Evolutionary conservation across 2,113 vertebrate species (phyloP), one percentile per base, ranked within the genome.

Genomic region (Grallaria varia): DNA sequence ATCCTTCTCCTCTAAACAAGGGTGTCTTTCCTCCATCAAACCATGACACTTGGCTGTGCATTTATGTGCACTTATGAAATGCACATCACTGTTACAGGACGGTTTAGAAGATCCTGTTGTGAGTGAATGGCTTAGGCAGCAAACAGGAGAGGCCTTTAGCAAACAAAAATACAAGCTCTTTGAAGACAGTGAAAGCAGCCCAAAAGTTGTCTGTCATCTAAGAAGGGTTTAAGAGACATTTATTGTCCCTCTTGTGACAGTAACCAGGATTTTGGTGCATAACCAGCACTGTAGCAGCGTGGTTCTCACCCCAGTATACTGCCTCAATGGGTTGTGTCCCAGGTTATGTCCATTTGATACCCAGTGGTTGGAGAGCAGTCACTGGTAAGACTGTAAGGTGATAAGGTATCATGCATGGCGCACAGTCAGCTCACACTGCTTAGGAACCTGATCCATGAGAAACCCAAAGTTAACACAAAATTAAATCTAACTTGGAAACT

Each of bases 351-450:
- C 18, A 5, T 44, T 12, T 55, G 42, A 35, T 22, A 14, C 35
- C 52, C 27, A 5, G 23, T 21, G 24, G 8, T 42, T 59, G 30
- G 55, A 73, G 42, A 50, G 33, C 39, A 72, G 56, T 28, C n/a
- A 45, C 49, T 23, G 9, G 28, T 80, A 10, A 35, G 62, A 27
- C 39, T 19, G 13, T n/a, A 72, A 37, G 12, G 17, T 60, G 11
- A 27, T 15, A 16, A 59, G 5, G 5, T 42, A 3, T 40, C 6
- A 8, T 25, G 58, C 6, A 8, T 25, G 58, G 52, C 14, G 18
- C 3, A 5, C 14, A 39, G 4, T 12, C 7, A 25, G 8, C 24
- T 90, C 12, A 6, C 0, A 0, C 17, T 10, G 15, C 9, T 3
- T 63, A 42, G 25, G 40, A 28, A 81, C 40, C 58, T 53, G 63